These are phyloP conservation scores for Clanis bilineata DNA, from an alignment of 2,888 invertebrate genomes.

Conservation along the genomic window DNA sequence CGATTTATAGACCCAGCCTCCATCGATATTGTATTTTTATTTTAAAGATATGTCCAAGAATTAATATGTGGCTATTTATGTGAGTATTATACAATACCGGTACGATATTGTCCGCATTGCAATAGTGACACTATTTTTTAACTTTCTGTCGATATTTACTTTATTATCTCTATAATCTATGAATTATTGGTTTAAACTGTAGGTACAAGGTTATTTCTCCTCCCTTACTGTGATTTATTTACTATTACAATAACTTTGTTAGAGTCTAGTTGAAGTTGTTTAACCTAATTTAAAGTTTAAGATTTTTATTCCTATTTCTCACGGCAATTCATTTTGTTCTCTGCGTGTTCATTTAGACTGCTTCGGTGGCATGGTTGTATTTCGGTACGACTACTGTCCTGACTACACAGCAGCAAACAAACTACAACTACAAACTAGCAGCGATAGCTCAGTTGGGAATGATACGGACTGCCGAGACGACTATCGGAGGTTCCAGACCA, in stretches of 20 bases:
- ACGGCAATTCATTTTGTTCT: too few species aligned
- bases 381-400: too few species aligned
- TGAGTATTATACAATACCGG: conserved; percentile 1
- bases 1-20: conserved; percentile 7
- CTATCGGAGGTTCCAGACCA: too few species aligned
- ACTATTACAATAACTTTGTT: neutral
- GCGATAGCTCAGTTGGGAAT: too few species aligned
- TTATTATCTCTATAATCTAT: neutral
- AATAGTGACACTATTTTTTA: neutral
- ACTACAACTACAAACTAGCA: too few species aligned
- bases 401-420: too few species aligned
- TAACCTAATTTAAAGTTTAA: too few species aligned
- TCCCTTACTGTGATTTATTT: neutral
- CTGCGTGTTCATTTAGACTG: too few species aligned
- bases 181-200: neutral
- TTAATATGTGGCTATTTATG: conserved; percentile 4
- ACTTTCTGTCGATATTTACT: neutral
- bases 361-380: too few species aligned
- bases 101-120: neutral
- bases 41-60: conserved; percentile 6
- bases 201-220: neutral
- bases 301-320: too few species aligned
- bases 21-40: conserved; percentile 5
- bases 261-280: too few species aligned
- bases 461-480: too few species aligned